Evolutionary conservation across 2,113 vertebrate genomes (phyloP), one percentile per base, ranked within the genome.

Genomic region (Ameiurus melas): DNA sequence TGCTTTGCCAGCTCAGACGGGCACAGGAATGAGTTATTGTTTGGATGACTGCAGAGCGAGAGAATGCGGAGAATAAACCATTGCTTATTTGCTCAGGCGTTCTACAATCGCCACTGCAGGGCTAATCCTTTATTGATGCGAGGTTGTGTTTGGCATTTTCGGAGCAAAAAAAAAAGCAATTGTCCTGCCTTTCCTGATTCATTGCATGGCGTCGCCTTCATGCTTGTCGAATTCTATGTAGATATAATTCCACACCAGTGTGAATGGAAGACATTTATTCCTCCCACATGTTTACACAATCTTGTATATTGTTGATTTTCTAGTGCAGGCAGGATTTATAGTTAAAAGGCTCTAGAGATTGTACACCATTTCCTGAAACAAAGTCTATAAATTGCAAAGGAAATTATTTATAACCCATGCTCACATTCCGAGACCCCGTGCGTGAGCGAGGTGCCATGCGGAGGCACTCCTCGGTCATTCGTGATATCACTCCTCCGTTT

Each of bases 61-160:
- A 85, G 70, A 79, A 83, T 83, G 55, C 62, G 4, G 25, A 43
- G 68, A 83, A 78, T 88, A 84, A 88, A 88, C 27, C 47, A 71
- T 55, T 88, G 82, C 78, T 88, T 88, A 88, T 85, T 84, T 84
- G 82, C 82, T 77, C 70, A 33, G 68, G 53, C 81, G 47, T 77
- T 58, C 60, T 51, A 30, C 71, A n/a, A 58, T 53, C 30, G 17
- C 43, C 71, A 88, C 80, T 43, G 66, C 80, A 30, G 86, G 53
- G 33, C 78, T 83, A 87, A 87, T 88, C 71, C 87, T 84, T 88
- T 88, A 84, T 84, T 84, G 82, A 84, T 78, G 87, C 16, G 57
- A 68, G 87, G 58, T 79, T 83, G 33, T 83, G 86, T 83, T 87
- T 83, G 79, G 81, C 86, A 77, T 80, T 75, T 78, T 84, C n/a